Evolutionary conservation across 2,797 vertebrate genomes (phyloP), one percentile per base, ranked within the genome.

Genomic region (Anguilla anguilla): DNA sequence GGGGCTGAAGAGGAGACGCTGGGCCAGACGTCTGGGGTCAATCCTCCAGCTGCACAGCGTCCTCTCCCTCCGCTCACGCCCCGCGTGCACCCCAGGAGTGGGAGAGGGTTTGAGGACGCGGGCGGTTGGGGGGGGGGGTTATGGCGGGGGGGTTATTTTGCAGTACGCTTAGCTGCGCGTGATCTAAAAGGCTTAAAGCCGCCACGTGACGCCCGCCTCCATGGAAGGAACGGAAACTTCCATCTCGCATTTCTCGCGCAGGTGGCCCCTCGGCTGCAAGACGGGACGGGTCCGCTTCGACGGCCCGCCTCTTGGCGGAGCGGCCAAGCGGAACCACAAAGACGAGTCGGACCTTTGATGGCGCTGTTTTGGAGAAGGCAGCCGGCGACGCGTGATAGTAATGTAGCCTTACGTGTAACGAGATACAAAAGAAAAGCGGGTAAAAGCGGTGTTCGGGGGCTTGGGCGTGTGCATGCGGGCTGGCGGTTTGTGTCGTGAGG

Each of bases 91-190:
- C 79, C 2, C 46, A 51, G 43, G 11, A 82, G n/a, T n/a, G 7
- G 9, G 22, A 46, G 46, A 10, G 13, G 28, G 25, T 28, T 19
- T 49, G 77, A 81, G 51, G n/a, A n/a, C 4, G 82, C 7, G 10
- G 83, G 22, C 2, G 51, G 51, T 10, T 11, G 43, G 46, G 7
- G 82, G 51, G 46, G 25, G 57, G 5, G 59, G 7, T 53, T 22
- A 31, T 4, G 28, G 35, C 3, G 49, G 59, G 92, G 43, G 43
- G 43, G 43, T 46, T 92, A 91, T 88, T 91, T 93, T 90, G 92
- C 91, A 90, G 90, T 64, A 93, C 89, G 94, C 92, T 95, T 94
- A 89, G 89, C 92, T 93, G 93, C 94, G 93, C 93, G 93, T 93
- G 92, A 91, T 92, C 91, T 92, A 92, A 93, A 93, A 93, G 92